Percentiles rank a stretch among this genome's conserved stretches.
Evolutionary conservation across 2,888 invertebrate species (phyloP).

Genomic region (Hypomecis atomaria): DNA sequence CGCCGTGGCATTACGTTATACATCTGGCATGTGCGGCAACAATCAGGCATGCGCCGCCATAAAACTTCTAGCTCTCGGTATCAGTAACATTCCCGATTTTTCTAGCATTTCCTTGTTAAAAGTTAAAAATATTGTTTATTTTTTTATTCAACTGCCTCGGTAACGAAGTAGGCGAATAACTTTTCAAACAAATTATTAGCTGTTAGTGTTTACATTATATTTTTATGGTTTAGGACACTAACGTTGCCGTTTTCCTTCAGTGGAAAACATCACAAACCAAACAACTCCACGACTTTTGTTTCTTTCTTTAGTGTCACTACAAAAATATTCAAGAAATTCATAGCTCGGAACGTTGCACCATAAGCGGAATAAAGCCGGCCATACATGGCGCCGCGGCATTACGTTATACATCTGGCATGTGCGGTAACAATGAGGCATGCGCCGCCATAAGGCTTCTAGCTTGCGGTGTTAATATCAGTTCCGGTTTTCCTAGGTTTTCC

Average conservation of each 20-base stretch:
- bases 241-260: not conserved
- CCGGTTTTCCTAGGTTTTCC: constrained; percentile 2
- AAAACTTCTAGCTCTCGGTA: too few relatives aligned
- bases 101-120: too few relatives aligned
- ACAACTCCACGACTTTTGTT: constrained; percentile 3
- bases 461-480: not conserved
- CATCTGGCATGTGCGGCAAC: too few relatives aligned
- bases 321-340: constrained; percentile 22
- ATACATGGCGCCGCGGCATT: constrained; percentile 12
- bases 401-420: constrained; percentile 9
- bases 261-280: not conserved
- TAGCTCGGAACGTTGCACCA: constrained; percentile 18
- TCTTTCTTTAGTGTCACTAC: constrained; percentile 2
- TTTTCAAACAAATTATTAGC: too few relatives aligned
- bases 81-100: too few relatives aligned
- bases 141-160: too few relatives aligned
- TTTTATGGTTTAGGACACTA: too few relatives aligned
- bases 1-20: too few relatives aligned
- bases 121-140: too few relatives aligned
- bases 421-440: constrained; percentile 20
- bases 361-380: constrained; percentile 12
- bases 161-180: too few relatives aligned
- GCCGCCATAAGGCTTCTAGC: constrained; percentile 3
- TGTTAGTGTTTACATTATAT: too few relatives aligned
- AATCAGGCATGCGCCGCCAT: too few relatives aligned